Base-by-base conservation (phyloP, 2,888 invertebrate genomes). In the Drosophila yooni region DNA sequence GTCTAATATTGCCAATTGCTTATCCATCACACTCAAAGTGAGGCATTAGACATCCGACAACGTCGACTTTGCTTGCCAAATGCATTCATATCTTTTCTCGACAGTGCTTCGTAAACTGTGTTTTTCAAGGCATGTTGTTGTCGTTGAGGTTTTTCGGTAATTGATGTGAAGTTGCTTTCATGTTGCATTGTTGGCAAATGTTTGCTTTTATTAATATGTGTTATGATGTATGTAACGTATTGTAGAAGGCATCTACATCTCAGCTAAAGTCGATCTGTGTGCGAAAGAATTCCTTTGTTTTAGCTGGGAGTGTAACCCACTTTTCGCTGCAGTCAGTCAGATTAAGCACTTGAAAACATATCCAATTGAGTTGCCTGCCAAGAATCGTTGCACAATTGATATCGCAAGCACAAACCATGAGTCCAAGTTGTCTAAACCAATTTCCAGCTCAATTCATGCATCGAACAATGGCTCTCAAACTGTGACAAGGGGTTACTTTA, bases 11-110 rank as follows among this genome's bases (percentile, higher is more conserved):
- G 83, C 69, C 88, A 88, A 84, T 89, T 88, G 88, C 88, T 88
- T 89, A 84, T 84, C 84, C 89, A 84, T 84, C 84, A 84, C 87
- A 86, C 89, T 89, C 89, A 89, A 80, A 74, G 82, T 87, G 78
- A 80, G 62, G 81, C 80, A 72, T 76, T 74, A 81, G 81, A 74
- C 72, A 73, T 43, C 31, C 21, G 65, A 82, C 79, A 76, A 59
- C 70, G 88, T 84, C 82, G 79, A 65, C 83, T 72, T 82, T 67
- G 76, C 71, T 84, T 70, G 62, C 59, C 64, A 38, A 63, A 46
- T 69, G 46, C 86, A 85, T 84, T 83, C 81, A 85, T 85, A 76
- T 79, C 72, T 68, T 59, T 73, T 54, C 38, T 36, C 46, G 4
- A 40, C 74, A 70, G 53, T 70, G 65, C 57, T 29, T 69, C 52